Evolutionary conservation across 2,113 vertebrate species (phyloP), one percentile per base, ranked within the genome.

Genomic region (Scomber colias): DNA sequence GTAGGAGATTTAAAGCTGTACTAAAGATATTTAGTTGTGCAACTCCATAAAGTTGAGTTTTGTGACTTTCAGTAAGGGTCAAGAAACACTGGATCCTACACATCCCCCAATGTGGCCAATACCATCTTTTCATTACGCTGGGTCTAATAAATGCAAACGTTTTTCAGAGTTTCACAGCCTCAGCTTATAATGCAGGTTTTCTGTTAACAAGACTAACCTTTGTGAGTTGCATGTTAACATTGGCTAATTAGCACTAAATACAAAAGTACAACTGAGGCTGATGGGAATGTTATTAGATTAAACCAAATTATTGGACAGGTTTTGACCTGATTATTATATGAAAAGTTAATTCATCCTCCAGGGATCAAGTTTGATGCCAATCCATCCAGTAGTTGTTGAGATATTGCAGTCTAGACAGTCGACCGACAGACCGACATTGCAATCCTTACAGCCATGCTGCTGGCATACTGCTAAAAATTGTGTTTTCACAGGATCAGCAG

Each of bases 1-100:
- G 78, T 84, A 40, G 8, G 35, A 40, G 35, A 40, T 40, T 78
- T 84, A 68, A 84, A 77, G 75, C 71, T 12, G 1, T 15, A 27
- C 35, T 45, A 27, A 64, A 66, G 40, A 24, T 5, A 57, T 53
- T 71, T 65, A 57, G 11, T 53, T 10, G 17, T 19, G 19, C 12
- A 21, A n/a, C 59, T 66, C 13, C 17, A 16, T 27, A 53, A 64
- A 17, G 50, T 53, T 50, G 24, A 27, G 24, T 27, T 27, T 27
- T 27, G 24, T 27, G 24, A 27, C 24, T 27, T 27, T 27, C 3
- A 27, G 24, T 27, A 27, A 27, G 24, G 24, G 24, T 27, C 24
- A 27, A 27, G 11, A 59, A 71, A 19, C 31, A 51, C 4, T 59
- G 0, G 9, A 30, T 51, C 17, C 19, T 46, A 4, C 3, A 35